These are phyloP conservation scores for Stomatorhinus ivindoensis DNA, from an alignment of 2,113 vertebrate species.

Conservation along the genomic window DNA sequence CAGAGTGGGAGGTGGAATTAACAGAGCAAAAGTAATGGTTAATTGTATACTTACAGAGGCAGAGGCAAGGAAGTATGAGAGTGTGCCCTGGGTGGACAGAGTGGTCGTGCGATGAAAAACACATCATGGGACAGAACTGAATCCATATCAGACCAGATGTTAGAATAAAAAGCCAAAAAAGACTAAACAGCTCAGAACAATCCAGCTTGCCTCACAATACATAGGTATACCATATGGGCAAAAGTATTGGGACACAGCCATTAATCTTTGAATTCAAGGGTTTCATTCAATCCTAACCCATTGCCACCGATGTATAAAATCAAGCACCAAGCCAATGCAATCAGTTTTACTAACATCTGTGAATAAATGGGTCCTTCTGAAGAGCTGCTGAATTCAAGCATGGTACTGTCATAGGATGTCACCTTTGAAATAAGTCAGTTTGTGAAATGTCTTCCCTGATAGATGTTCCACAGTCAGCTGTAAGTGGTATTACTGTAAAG, in stretches of 20 bases:
- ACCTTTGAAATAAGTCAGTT: not conserved
- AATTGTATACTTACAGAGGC: not conserved
- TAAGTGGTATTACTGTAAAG: not conserved
- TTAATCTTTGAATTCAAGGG: too few relatives aligned
- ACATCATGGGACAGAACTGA: not conserved
- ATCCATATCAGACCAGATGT: not conserved
- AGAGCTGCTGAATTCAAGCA: not conserved
- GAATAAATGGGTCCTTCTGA: not conserved
- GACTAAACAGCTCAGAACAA: not conserved
- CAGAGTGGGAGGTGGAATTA: not conserved
- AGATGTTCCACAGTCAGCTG: not conserved
- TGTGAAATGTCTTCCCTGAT: not conserved
- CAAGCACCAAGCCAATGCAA: not conserved
- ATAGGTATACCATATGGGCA: not conserved
- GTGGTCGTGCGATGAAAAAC: not conserved
- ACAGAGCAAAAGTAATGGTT: not conserved
- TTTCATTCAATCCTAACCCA: too few relatives aligned
- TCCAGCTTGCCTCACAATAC: not conserved
- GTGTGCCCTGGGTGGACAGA: not conserved
- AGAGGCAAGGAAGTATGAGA: not conserved
- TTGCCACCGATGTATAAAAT: not conserved
- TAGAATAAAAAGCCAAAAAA: not conserved
- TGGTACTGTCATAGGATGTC: not conserved
- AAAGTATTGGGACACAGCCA: too few relatives aligned
- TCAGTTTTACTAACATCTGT: not conserved